Evolutionary conservation across 2,888 invertebrate species (phyloP).

Genomic region (Taenaris catops): DNA sequence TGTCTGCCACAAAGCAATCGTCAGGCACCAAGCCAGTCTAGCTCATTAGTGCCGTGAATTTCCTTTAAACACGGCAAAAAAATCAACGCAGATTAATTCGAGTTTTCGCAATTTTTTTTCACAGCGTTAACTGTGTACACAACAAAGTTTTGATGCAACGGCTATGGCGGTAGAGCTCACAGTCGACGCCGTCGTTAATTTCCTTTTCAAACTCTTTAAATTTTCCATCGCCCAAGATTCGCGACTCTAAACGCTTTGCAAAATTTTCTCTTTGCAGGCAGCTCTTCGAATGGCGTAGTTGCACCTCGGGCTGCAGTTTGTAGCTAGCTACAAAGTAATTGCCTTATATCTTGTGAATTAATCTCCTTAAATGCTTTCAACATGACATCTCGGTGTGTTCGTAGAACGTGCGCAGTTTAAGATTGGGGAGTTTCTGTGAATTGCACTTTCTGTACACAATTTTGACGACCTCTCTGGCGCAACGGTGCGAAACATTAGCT

Average conservation of each 20-base stretch:
- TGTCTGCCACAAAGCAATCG: constrained; percentile 9
- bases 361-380: constrained; percentile 11
- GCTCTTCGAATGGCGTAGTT: constrained; percentile 21
- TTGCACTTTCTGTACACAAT: too few relatives aligned
- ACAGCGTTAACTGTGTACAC: constrained; percentile 56
- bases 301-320: constrained; percentile 16
- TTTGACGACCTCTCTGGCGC: too few relatives aligned
- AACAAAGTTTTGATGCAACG: constrained; percentile 64
- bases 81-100: constrained; percentile 53
- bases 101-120: constrained; percentile 55
- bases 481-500: too few relatives aligned
- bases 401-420: not conserved
- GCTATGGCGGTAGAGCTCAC: constrained; percentile 44
- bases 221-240: constrained; percentile 57
- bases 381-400: constrained; percentile 2
- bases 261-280: constrained; percentile 43
- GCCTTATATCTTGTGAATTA: constrained; percentile 14
- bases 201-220: constrained; percentile 68
- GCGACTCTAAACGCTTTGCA: constrained; percentile 38
- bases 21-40: constrained; percentile 23
- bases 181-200: constrained; percentile 54
- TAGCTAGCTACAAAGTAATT: constrained; percentile 17
- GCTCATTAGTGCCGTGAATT: constrained; percentile 59
- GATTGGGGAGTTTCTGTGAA: too few relatives aligned
- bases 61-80: constrained; percentile 45